Evolutionary conservation across 2,797 vertebrate genomes (phyloP).

Genomic region (Saxicola maurus): DNA sequence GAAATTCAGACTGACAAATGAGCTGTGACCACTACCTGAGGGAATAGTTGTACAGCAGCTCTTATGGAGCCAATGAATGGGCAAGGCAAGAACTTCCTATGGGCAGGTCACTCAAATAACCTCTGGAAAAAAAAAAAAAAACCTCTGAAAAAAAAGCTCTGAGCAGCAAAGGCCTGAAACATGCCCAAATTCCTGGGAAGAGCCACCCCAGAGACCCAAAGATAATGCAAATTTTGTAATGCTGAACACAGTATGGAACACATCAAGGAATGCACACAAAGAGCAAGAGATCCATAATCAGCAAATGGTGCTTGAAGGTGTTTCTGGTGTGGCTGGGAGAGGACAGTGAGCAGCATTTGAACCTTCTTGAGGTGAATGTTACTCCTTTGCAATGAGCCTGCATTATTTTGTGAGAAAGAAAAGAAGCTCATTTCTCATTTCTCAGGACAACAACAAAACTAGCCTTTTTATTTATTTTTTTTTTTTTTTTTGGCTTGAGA

Average conservation of each 20-base stretch:
- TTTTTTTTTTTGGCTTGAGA: not conserved
- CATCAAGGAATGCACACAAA: fast-evolving
- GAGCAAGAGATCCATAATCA: not conserved
- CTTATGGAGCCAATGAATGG: not conserved
- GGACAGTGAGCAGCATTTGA: not conserved
- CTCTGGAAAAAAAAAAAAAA: no score
- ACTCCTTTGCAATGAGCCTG: not conserved
- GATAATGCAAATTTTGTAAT: not conserved
- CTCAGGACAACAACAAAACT: not conserved
- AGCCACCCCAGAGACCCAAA: not conserved
- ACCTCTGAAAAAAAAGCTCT: no score
- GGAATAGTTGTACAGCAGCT: not conserved
- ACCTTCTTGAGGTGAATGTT: not conserved
- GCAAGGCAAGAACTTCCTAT: not conserved
- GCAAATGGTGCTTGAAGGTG: not conserved
- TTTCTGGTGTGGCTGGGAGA: not conserved
- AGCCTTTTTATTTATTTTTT: not conserved
- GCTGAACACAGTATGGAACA: not conserved
- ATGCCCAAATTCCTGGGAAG: not conserved
- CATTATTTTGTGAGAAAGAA: not conserved
- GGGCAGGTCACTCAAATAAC: not conserved
- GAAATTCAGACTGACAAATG: not conserved
- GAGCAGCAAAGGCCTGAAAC: not conserved
- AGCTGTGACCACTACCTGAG: not conserved
- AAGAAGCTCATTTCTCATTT: not conserved